Evolutionary conservation across 2,888 invertebrate species (phyloP), one percentile per base, ranked within the genome.

Genomic region (Taphrorychus bicolor): DNA sequence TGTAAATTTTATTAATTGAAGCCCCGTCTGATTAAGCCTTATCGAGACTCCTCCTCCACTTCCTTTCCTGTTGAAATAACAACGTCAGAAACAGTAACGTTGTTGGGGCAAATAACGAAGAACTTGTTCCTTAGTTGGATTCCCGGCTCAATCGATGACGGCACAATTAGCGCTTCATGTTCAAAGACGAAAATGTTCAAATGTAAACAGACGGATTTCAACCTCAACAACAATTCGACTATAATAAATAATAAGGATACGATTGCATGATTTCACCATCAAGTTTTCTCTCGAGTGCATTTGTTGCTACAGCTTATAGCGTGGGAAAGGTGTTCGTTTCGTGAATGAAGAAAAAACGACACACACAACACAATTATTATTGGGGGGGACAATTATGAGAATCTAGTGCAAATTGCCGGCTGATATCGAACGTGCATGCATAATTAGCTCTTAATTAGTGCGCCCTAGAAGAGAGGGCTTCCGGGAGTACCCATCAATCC

Each of bases 1-100:
- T 69, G 69, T 65, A 69, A 69, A 69, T 69, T 69, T 66, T 69
- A 69, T 69, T 69, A 69, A 69, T 69, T 69, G 66, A 69, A 61
- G 61, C 64, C 24, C 51, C 58, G 56, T 4, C 41, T 56, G 56
- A 56, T 41, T 56, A 24, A 56, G 56, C 21, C 58, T 11, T 45
- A 58, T 58, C 16, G 41, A 22, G 45, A 14, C 45, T 51, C 41
- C 58, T 51, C 41, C 58, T 40, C 32, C 7, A 9, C 40, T 54
- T 32, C 54, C 54, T 32, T 32, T 32, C 32, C 32, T 32, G 32
- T 11, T 32, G 32, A 40, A 40, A 56, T 56, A 56, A 56, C 56
- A 56, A 56, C 56, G 56, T 56, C 56, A 40, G 18, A 19, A 56
- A 56, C 40, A 56, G 32, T 40, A 32, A 56, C 32, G 40, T n/a